Evolutionary conservation across 2,888 invertebrate species (phyloP), one percentile per base, ranked within the genome.

Genomic region (Didymodactylos carnosus): DNA sequence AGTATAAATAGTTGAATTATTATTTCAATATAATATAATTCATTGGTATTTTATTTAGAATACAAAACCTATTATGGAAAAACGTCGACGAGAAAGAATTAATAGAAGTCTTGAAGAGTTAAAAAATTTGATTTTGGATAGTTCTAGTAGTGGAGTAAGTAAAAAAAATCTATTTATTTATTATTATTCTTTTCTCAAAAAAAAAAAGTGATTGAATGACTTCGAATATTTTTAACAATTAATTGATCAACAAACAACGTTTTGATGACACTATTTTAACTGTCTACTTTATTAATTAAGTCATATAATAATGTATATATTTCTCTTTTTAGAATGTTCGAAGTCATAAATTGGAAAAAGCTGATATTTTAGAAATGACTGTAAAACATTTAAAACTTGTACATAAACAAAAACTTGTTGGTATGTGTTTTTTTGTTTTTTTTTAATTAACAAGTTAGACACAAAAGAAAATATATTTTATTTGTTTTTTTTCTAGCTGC

Each of bases 271-370:
- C n/a, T n/a, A n/a, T n/a, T n/a, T n/a, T n/a, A n/a, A n/a, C n/a
- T n/a, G n/a, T n/a, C n/a, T n/a, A n/a, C n/a, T n/a, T n/a, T n/a
- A n/a, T n/a, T n/a, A n/a, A n/a, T n/a, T n/a, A n/a, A n/a, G n/a
- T n/a, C n/a, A n/a, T n/a, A n/a, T n/a, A n/a, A n/a, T n/a, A n/a
- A n/a, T n/a, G n/a, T n/a, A n/a, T n/a, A n/a, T n/a, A n/a, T 29
- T 53, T 39, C n/a, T 40, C 53, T n/a, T 41, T 40, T 41, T 35
- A 73, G 74, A 53, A 53, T 41, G 40, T 72, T 14, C 39, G 71
- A 13, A 75, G 71, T 70, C 72, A 72, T 27, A 75, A 75, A 41
- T 29, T 75, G 39, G 75, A 75, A 72, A 75, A 75, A 62, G 75
- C 75, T 39, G 75, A 75, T 70, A 75, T 75, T 29, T 69, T 75